Evolutionary conservation across 2,113 vertebrate species (phyloP).

Genomic region (Martes martes): DNA sequence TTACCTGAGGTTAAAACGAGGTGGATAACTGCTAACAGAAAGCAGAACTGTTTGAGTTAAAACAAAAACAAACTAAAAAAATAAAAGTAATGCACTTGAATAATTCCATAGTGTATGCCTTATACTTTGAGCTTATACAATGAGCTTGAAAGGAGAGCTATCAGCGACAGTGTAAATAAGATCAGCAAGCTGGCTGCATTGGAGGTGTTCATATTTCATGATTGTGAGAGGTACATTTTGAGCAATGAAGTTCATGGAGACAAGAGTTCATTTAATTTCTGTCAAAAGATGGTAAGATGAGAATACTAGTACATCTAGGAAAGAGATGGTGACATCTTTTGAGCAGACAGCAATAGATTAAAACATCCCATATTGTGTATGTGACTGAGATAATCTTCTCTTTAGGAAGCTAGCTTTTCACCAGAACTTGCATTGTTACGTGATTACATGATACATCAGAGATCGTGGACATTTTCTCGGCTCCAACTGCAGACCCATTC

Average conservation of each 20-base stretch:
- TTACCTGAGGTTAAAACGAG: neutral
- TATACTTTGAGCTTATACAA: neutral
- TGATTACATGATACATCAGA: neutral
- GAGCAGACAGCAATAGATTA: neutral
- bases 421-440: neutral
- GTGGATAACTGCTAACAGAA: neutral
- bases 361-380: neutral
- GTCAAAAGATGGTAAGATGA: slow-evolving; percentile 28
- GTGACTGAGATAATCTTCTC: neutral
- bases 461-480: neutral
- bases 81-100: neutral
- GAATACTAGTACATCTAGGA: neutral
- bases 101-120: neutral
- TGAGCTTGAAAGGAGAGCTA: neutral
- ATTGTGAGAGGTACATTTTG: slow-evolving; percentile 29
- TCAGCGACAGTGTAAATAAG: neutral
- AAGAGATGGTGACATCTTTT: slow-evolving; percentile 32
- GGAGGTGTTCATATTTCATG: slow-evolving; percentile 35
- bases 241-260: slow-evolving; percentile 55
- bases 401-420: neutral
- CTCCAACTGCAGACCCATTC: neutral
- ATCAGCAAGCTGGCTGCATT: neutral
- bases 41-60: neutral
- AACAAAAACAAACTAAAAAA: neutral
- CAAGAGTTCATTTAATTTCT: slow-evolving; percentile 64